Evolutionary conservation across 2,888 invertebrate genomes (phyloP).

Genomic region (Drosophila niveifrons): DNA sequence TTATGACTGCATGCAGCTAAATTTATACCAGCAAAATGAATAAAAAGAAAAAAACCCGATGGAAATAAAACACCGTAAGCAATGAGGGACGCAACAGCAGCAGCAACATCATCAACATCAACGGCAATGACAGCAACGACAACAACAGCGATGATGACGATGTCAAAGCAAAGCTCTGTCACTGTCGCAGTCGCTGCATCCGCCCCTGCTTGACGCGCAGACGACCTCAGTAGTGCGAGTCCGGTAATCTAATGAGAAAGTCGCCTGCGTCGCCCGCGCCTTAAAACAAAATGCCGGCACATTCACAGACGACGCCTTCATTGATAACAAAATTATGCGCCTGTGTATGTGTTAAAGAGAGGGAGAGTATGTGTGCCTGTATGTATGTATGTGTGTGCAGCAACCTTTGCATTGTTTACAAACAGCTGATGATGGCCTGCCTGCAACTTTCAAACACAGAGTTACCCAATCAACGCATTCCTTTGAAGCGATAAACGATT

Average conservation of each 20-base stretch:
- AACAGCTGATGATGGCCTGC: slow-evolving; percentile 61
- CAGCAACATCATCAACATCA: slow-evolving; percentile 6
- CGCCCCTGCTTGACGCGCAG: slow-evolving; percentile 11
- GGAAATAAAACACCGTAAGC: slow-evolving; percentile 62
- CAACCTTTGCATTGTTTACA: slow-evolving; percentile 70
- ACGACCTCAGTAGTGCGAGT: slow-evolving; percentile 10
- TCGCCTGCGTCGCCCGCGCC: slow-evolving; percentile 5
- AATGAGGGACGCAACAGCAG: slow-evolving; percentile 36
- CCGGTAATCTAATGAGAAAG: slow-evolving; percentile 12
- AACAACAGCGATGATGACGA: slow-evolving; percentile 6
- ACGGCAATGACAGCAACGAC: slow-evolving; percentile 23
- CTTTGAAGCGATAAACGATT: slow-evolving; percentile 15
- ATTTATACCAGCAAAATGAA: slow-evolving; percentile 47
- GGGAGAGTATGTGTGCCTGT: background rate
- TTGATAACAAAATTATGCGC: slow-evolving; percentile 50
- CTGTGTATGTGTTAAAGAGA: slow-evolving; percentile 8
- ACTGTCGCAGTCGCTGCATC: background rate
- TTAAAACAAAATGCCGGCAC: slow-evolving; percentile 20
- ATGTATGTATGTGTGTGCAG: slow-evolving; percentile 18
- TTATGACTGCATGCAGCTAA: slow-evolving; percentile 72
- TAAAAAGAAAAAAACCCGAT: slow-evolving; percentile 46
- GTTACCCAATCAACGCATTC: slow-evolving; percentile 15
- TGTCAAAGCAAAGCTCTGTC: slow-evolving; percentile 46
- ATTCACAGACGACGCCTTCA: slow-evolving; percentile 31
- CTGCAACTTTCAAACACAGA: slow-evolving; percentile 20